A percentile compares a stretch with the other conserved stretches of the same genome.
Evolutionary conservation across 2,888 invertebrate species (phyloP).

Genomic region (Disparrhopalites patrizii): DNA sequence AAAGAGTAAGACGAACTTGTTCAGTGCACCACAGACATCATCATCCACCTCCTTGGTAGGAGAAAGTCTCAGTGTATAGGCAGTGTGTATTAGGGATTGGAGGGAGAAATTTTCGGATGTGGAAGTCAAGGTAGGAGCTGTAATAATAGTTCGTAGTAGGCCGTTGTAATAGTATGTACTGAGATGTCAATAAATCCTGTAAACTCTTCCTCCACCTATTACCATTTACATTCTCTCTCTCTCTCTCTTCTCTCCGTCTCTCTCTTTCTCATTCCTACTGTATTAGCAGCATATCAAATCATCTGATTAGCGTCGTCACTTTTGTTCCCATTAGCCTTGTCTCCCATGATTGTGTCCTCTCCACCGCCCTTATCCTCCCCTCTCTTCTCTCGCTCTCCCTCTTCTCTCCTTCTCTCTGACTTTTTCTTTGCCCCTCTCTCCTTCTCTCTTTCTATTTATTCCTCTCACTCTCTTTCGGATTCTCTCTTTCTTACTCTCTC

Average conservation of each 20-base stretch:
- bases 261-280: neutral
- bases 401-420: neutral
- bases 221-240: neutral
- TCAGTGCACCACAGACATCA: too few relatives aligned
- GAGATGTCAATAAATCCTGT: constrained; percentile 4
- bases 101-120: neutral
- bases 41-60: too few relatives aligned
- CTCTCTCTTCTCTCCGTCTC: neutral
- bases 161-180: too few relatives aligned
- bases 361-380: neutral
- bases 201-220: neutral
- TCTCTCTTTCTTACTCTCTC: too few relatives aligned
- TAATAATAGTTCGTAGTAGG: too few relatives aligned
- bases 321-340: neutral
- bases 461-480: too few relatives aligned
- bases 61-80: too few relatives aligned
- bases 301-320: neutral
- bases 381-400: neutral
- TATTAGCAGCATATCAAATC: neutral
- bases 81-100: neutral
- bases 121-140: neutral
- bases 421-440: neutral
- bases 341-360: constrained; percentile 2
- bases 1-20: too few relatives aligned
- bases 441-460: too few relatives aligned